phyloP scores from a whole-genome alignment of 2,797 vertebrate genomes.

The Hephaestus fuliginosus region DNA sequence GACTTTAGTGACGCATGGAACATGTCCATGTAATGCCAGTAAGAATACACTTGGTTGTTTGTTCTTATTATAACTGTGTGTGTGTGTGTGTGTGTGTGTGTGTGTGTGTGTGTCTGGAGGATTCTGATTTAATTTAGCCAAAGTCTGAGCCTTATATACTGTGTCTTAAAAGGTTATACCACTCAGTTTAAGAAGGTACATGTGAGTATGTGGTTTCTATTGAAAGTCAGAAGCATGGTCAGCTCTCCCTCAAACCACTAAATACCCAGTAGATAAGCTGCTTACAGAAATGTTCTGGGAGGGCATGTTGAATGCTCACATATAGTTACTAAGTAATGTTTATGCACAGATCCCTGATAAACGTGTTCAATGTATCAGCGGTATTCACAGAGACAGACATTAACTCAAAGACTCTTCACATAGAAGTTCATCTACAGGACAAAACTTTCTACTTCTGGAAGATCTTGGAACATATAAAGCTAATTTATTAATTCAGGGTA shows the following conservation, averaged over 20 bases:
- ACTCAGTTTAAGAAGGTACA: constrained; percentile 40
- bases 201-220: not conserved
- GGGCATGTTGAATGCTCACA: not conserved
- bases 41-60: not conserved
- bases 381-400: not conserved
- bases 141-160: constrained; percentile 59
- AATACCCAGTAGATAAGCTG: not conserved
- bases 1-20: constrained; percentile 4
- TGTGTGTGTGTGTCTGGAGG: constrained; percentile 16
- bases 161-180: constrained; percentile 45
- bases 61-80: not conserved
- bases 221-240: not conserved
- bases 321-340: not conserved
- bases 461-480: not conserved
- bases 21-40: constrained; percentile 1
- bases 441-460: not conserved
- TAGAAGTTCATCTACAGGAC: not conserved
- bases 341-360: not conserved
- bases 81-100: no score
- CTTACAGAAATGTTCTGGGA: not conserved
- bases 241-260: constrained; percentile 12
- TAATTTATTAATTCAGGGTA: not conserved
- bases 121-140: constrained; percentile 44
- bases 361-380: not conserved
- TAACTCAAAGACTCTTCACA: not conserved